Evolutionary conservation across 2,797 vertebrate species (phyloP), one percentile per base, ranked within the genome.

Genomic region (Ceyx erithaca): DNA sequence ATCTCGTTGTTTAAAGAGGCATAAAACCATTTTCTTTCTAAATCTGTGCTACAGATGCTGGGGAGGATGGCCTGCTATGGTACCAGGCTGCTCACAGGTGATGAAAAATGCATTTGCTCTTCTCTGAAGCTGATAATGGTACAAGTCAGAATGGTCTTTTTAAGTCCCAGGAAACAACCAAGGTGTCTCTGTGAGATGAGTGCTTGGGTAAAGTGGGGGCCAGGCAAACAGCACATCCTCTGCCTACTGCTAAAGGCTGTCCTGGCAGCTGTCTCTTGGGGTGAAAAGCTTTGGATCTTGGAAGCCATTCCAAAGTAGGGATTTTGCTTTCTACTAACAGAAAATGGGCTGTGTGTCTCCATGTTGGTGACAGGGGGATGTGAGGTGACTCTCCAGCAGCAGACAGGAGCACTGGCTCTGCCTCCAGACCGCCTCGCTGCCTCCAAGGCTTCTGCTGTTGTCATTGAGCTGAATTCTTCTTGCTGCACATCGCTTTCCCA

Each of bases 371-470:
- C 41, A 46, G 76, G 69, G 75, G 70, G 57, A 91, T 1, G 5
- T 55, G 37, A 57, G 77, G 46, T 68, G 61, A 45, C 67, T 76
- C 35, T 79, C 52, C 66, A 75, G 83, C 33, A 71, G 85, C 37
- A 48, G 49, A 71, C 59, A 61, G 75, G 54, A 87, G 66, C 45
- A 37, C 89, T 61, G 62, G 71, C 85, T 67, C 76, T 71, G 72
- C 66, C 48, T 78, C 41, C 72, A 83, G 66, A 80, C 43, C 1
- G 37, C 73, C 48, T 68, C 0, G 1, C 79, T 94, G 90, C 91
- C 95, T 93, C 89, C 30, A 4, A 94, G 95, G 81, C 92, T 83
- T 95, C 93, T 89, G 81, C 72, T 45, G 46, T 63, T 92, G 89
- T 91, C 79, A 55, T 54, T 75, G 75, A 85, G 64, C 43, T 0